Evolutionary conservation across 2,113 vertebrate species (phyloP).

Genomic region (Menidia beryllina): DNA sequence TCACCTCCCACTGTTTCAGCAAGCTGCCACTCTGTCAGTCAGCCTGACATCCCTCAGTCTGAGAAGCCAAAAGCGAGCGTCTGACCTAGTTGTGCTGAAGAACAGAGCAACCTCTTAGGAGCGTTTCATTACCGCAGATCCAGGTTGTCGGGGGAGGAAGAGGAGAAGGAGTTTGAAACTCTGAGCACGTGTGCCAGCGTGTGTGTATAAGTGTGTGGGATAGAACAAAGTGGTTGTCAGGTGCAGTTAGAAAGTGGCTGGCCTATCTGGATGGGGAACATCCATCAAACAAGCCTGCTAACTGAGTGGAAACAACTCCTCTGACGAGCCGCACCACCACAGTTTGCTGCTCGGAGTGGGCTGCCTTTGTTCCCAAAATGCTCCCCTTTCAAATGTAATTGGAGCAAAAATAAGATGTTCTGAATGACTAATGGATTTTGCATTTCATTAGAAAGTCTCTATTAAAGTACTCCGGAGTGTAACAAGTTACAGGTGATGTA

Average conservation of each 20-base stretch:
- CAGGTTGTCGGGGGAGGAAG: slow-evolving; percentile 33
- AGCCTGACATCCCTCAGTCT: slow-evolving; percentile 27
- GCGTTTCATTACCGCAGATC: slow-evolving; percentile 46
- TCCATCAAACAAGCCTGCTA: slow-evolving; percentile 59
- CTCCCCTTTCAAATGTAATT: slow-evolving; percentile 36
- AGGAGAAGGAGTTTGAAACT: slow-evolving; percentile 8
- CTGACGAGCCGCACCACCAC: slow-evolving; percentile 14
- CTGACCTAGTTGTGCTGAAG: slow-evolving; percentile 51
- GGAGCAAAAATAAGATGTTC: slow-evolving; percentile 23
- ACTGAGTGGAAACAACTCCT: slow-evolving; percentile 51
- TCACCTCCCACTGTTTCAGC: slow-evolving; percentile 4
- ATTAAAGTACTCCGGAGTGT: slow-evolving; percentile 14
- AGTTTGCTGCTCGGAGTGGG: slow-evolving; percentile 9
- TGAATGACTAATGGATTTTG: slow-evolving; percentile 15
- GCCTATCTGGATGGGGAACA: slow-evolving; percentile 50
- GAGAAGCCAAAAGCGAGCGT: slow-evolving; percentile 31
- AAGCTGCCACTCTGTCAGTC: slow-evolving; percentile 48
- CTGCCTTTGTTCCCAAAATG: slow-evolving; percentile 18
- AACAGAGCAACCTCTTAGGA: slow-evolving; percentile 36
- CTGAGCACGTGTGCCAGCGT: neutral
- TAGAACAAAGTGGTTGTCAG: slow-evolving; percentile 64
- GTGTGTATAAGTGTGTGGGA: neutral
- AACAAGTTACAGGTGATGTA: slow-evolving; percentile 14
- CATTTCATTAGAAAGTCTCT: slow-evolving; percentile 24
- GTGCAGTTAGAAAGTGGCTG: slow-evolving; percentile 55